Base-by-base conservation (phyloP, 2,888 invertebrate species). In the Odontocolon sp. region DNA sequence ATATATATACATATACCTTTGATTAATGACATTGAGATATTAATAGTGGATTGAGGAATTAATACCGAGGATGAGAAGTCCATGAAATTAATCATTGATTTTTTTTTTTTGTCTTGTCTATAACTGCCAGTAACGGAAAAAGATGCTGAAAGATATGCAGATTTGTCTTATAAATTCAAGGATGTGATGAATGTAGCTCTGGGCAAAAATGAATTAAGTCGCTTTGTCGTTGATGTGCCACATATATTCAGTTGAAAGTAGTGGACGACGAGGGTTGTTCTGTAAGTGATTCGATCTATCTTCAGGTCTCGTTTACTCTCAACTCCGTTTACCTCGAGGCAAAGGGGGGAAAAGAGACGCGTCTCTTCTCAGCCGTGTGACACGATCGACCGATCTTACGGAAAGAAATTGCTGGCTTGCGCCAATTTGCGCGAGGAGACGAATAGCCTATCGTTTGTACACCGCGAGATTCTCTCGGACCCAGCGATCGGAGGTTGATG, bases 381-480 rank as follows among this genome's bases (percentile, higher is more conserved):
- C 70, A 66, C 66, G 70, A 66, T 59, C 59, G 42, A 59, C 33
- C 64, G 70, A 66, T 66, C 33, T 70, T 50, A 42, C 57, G 18
- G 40, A 45, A 76, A 79, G 47, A 72, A 76, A 77, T 73, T 50
- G 73, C 70, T 54, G 72, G 66, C 38, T 66, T 45, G 69, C 38
- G 66, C 63, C 79, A 79, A 79, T 79, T 77, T 73, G 38, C 50
- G 50, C 45, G 59, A 57, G 40, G 26, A 67, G 69, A 79, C 56
- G 56, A 61, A 79, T 79, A 57, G 76, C 72, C 69, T 69, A 79
- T 77, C 79, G 67, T 76, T 76, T 78, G 81, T 75, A 73, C 69
- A 80, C 77, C 68, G 26, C 61, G 66, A 16, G 56, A 78, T 80
- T 80, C 78, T 72, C 85, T 81, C 82, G 82, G 84, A 86, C 85